These are phyloP conservation scores for Dolichallabes microphthalmus DNA, from an alignment of 2,113 vertebrate species.

Conservation along the genomic window DNA sequence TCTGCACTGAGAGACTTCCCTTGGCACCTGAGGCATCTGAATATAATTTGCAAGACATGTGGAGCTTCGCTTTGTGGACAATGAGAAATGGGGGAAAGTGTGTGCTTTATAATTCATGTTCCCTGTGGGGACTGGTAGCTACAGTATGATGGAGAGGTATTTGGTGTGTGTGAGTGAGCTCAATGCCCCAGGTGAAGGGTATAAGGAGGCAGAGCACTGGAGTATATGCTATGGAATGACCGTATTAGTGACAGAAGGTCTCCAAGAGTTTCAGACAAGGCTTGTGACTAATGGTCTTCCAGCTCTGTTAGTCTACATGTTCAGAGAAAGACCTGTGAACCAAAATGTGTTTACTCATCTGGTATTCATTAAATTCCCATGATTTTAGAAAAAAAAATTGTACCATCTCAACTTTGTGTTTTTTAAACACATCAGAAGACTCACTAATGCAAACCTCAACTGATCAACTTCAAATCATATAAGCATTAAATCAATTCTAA, in stretches of 20 bases:
- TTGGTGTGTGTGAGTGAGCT: constrained; percentile 30
- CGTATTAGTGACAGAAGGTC: constrained; percentile 25
- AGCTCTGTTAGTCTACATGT: not conserved
- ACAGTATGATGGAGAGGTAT: constrained; percentile 17
- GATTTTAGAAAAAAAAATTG: no score
- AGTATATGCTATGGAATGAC: constrained; percentile 7
- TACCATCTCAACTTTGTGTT: no score
- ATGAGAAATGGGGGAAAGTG: constrained; percentile 28
- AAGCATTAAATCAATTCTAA: no score
- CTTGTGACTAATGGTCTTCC: constrained; percentile 3
- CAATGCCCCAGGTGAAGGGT: constrained; percentile 22
- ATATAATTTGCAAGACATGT: constrained; percentile 27
- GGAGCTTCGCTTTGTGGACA: constrained; percentile 16
- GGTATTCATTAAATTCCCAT: no score
- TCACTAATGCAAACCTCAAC: no score
- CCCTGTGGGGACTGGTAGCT: constrained; percentile 34
- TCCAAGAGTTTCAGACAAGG: constrained; percentile 15
- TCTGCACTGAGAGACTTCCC: constrained; percentile 20
- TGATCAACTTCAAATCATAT: no score
- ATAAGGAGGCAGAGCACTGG: not conserved
- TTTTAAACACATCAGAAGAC: no score
- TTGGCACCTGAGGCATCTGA: constrained; percentile 9
- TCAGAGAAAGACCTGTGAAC: not conserved
- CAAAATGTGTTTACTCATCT: no score
- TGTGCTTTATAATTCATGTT: constrained; percentile 48